phyloP scores from a whole-genome alignment of 35 echinoderm and acorn worm species.

The Acanthaster planci region DNA sequence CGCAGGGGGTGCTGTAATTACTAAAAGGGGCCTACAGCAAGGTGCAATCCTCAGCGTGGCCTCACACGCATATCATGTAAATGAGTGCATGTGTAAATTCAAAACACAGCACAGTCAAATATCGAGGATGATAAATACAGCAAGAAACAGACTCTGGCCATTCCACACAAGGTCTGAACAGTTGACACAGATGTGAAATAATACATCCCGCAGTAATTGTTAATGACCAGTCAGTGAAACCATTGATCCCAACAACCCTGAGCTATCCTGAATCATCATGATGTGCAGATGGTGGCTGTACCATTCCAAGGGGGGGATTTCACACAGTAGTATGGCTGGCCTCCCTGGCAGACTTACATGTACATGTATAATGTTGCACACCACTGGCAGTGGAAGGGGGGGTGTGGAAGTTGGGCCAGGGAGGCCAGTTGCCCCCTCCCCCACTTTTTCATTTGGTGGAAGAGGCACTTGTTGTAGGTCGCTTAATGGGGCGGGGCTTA shows the following conservation, averaged over 20 bases:
- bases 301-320: background rate
- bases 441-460: too few relatives aligned
- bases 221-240: background rate
- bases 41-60: background rate
- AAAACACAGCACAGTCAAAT: background rate
- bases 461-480: too few relatives aligned
- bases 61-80: background rate
- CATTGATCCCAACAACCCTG: background rate
- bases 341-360: too few relatives aligned
- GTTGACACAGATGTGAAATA: constrained; percentile 16
- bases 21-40: background rate
- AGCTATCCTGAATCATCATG: background rate
- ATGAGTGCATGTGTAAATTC: background rate
- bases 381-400: too few relatives aligned
- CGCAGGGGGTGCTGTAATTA: background rate
- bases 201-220: background rate
- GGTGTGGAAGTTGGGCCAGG: too few relatives aligned
- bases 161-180: background rate
- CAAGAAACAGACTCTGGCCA: background rate
- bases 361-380: too few relatives aligned
- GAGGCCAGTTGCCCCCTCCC: too few relatives aligned
- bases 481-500: too few relatives aligned
- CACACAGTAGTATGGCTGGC: too few relatives aligned
- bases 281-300: constrained; percentile 17
- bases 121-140: background rate